Evolutionary conservation across 1,140 invertebrate genomes (phyloP).

Genomic region (Phymastichus coffea): DNA sequence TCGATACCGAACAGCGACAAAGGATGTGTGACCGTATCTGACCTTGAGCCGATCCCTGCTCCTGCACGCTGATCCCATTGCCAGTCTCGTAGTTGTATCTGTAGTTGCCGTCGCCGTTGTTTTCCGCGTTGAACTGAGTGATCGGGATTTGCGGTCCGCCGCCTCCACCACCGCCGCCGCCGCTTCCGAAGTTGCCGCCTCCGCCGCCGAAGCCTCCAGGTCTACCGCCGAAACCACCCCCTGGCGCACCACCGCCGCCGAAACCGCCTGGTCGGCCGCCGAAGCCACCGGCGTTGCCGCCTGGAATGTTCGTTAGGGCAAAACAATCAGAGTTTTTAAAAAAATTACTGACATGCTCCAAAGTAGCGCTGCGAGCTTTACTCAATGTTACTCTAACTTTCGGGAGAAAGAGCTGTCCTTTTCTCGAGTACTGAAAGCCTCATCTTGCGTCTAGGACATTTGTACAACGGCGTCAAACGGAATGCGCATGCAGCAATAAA

Average conservation of each 20-base stretch:
- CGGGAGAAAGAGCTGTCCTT: too few relatives aligned
- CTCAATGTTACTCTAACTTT: too few relatives aligned
- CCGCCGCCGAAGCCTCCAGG: background rate
- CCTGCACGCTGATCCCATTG: conserved; percentile 64
- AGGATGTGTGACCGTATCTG: too few relatives aligned
- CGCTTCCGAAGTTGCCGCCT: conserved; percentile 32
- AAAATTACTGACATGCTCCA: too few relatives aligned
- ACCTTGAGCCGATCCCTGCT: conserved; percentile 56
- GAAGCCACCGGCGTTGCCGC: conserved; percentile 12
- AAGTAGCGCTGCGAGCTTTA: too few relatives aligned
- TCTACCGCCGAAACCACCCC: conserved; percentile 27
- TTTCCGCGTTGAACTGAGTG: conserved; percentile 57
- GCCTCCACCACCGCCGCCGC: conserved; percentile 42
- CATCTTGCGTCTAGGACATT: too few relatives aligned
- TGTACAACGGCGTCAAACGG: too few relatives aligned
- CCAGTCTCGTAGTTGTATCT: conserved; percentile 62
- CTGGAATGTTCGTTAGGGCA: too few relatives aligned
- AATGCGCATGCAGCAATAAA: too few relatives aligned
- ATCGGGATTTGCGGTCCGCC: conserved; percentile 48
- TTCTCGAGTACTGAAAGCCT: too few relatives aligned
- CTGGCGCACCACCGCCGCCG: background rate
- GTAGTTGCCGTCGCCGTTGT: conserved; percentile 56
- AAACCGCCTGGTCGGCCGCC: background rate
- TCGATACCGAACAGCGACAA: background rate
- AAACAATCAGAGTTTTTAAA: too few relatives aligned